Evolutionary conservation across 2,888 invertebrate species (phyloP).

Genomic region (Amblyjoppa proteus): DNA sequence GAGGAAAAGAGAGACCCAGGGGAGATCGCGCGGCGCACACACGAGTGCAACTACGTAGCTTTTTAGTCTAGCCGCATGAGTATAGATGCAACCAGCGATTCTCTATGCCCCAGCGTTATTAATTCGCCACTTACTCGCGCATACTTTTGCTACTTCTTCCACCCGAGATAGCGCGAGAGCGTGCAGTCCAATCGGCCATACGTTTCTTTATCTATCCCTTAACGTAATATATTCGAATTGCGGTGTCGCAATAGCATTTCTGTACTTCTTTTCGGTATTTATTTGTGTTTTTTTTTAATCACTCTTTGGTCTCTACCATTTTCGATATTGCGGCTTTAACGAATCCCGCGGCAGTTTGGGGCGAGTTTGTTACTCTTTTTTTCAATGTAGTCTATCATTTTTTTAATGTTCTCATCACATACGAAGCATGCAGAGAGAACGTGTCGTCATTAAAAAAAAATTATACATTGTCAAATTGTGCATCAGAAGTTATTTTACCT

Average conservation of each 20-base stretch:
- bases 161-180: constrained; percentile 47
- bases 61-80: neutral
- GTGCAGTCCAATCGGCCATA: constrained; percentile 56
- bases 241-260: constrained; percentile 8
- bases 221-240: constrained; percentile 29
- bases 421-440: too few species aligned
- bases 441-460: too few species aligned
- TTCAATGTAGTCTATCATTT: neutral
- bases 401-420: too few species aligned
- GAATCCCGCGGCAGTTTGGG: neutral
- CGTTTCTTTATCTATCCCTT: constrained; percentile 65
- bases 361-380: neutral
- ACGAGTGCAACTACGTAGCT: constrained; percentile 43
- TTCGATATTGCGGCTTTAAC: neutral
- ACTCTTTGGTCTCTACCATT: constrained; percentile 6
- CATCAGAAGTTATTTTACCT: too few species aligned
- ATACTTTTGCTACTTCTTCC: constrained; percentile 67
- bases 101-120: constrained; percentile 73
- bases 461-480: too few species aligned
- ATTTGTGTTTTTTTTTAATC: constrained; percentile 6
- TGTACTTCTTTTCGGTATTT: neutral
- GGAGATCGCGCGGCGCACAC: constrained; percentile 48
- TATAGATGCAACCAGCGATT: constrained; percentile 35
- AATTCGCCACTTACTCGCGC: constrained; percentile 78
- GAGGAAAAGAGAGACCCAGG: constrained; percentile 52